Conservation (phyloP, 2,888 invertebrate genomes). For the Pyrrhia umbra region DNA sequence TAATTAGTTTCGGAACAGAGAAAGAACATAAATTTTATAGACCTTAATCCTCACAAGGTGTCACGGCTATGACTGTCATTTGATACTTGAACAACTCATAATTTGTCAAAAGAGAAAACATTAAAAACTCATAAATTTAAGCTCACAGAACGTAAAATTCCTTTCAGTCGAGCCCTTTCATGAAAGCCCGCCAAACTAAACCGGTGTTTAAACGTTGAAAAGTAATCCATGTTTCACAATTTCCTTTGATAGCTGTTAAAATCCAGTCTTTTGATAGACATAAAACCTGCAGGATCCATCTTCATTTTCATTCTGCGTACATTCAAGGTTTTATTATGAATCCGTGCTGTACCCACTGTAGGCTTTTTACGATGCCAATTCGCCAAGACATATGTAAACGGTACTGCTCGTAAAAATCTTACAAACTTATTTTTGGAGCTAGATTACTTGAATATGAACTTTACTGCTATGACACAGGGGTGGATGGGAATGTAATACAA, state of each 20-base stretch:
- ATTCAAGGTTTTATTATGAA: conserved; percentile 67
- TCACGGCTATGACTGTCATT: conserved; percentile 14
- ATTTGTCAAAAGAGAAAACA: conserved; percentile 21
- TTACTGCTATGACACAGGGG: conserved; percentile 22
- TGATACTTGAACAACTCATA: conserved; percentile 22
- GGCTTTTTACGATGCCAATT: conserved; percentile 67
- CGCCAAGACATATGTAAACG: conserved; percentile 66
- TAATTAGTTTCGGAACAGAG: conserved; percentile 31
- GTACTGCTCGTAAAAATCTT: conserved; percentile 59
- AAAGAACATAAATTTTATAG: conserved; percentile 10
- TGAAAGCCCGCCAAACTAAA: conserved; percentile 23
- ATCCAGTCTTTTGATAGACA: conserved; percentile 57
- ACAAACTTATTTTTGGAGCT: conserved; percentile 1
- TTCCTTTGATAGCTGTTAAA: conserved; percentile 55
- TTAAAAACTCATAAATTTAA: conserved; percentile 51
- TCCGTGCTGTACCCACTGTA: conserved; percentile 62
- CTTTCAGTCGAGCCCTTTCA: conserved; percentile 16
- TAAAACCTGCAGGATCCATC: conserved; percentile 52
- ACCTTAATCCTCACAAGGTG: neutral
- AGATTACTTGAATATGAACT: neutral
- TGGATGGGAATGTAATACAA: neutral
- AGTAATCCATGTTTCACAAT: conserved; percentile 52
- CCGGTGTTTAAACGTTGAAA: conserved; percentile 28
- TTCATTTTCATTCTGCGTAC: conserved; percentile 62
- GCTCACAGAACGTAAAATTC: conserved; percentile 21